Evolutionary conservation across 1,140 invertebrate species (phyloP).

Genomic region (Orchesella cincta): DNA sequence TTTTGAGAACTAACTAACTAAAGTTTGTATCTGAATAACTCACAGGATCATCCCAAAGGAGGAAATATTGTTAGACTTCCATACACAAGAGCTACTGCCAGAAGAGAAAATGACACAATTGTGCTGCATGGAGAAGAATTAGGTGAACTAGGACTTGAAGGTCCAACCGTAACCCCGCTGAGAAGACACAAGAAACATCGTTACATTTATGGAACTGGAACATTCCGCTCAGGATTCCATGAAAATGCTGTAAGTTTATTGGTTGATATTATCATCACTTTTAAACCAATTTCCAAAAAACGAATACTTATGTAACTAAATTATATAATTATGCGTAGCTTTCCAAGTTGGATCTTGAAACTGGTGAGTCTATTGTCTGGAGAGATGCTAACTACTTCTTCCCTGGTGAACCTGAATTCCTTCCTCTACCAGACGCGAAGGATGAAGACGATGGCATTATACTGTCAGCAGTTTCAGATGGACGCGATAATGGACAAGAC

Average conservation of each 20-base stretch:
- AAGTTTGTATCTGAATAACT: no score
- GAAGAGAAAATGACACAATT: conserved; percentile 48
- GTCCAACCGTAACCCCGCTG: conserved; percentile 56
- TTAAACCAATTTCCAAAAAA: not conserved
- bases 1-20: no score
- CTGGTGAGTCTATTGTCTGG: conserved; percentile 53
- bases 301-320: not conserved
- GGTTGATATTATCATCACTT: not conserved
- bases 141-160: conserved; percentile 49
- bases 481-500: conserved; percentile 50
- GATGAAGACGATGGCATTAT: conserved; percentile 56
- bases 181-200: conserved; percentile 54
- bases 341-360: conserved; percentile 55
- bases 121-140: conserved; percentile 45
- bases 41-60: conserved; percentile 47
- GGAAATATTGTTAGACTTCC: conserved; percentile 42
- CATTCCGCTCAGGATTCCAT: conserved; percentile 54
- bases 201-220: conserved; percentile 57
- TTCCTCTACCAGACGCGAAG: conserved; percentile 51
- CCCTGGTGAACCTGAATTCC: conserved; percentile 55
- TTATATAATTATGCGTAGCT: conserved; percentile 42
- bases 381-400: conserved; percentile 52
- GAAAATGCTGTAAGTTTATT: conserved; percentile 50
- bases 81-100: conserved; percentile 49
- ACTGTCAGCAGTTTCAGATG: conserved; percentile 49